Evolutionary conservation across 2,888 invertebrate species (phyloP).

Genomic region (Cantharis rustica): DNA sequence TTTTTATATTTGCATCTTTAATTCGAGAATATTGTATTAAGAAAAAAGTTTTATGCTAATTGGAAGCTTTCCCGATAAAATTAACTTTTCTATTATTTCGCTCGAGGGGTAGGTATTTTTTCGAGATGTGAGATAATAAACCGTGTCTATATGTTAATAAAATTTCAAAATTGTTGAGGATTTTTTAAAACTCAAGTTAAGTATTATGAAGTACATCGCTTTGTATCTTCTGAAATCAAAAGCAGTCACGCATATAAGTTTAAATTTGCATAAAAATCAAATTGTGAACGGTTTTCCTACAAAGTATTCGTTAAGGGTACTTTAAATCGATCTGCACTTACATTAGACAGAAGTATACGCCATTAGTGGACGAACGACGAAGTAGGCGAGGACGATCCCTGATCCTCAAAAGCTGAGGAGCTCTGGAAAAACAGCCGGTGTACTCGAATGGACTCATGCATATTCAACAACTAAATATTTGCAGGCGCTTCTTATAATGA

Average conservation of each 20-base stretch:
- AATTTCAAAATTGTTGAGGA: background rate
- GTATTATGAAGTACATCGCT: slow-evolving; percentile 1
- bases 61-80: slow-evolving; percentile 11
- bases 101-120: background rate
- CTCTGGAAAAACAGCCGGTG: slow-evolving; percentile 54
- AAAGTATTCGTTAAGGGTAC: slow-evolving; percentile 48
- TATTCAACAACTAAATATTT: slow-evolving; percentile 56
- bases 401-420: slow-evolving; percentile 38
- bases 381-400: slow-evolving; percentile 32
- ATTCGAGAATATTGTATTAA: slow-evolving; percentile 29
- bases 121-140: background rate
- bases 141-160: background rate
- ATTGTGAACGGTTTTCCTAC: slow-evolving; percentile 47
- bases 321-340: slow-evolving; percentile 44
- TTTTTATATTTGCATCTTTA: slow-evolving; percentile 46
- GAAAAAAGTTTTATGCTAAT: slow-evolving; percentile 14
- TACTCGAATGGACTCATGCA: slow-evolving; percentile 51
- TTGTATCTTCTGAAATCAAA: slow-evolving; percentile 4
- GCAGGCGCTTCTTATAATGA: slow-evolving; percentile 55
- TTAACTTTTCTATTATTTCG: background rate
- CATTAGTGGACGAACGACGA: slow-evolving; percentile 41
- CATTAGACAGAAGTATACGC: slow-evolving; percentile 41
- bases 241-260: slow-evolving; percentile 10
- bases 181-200: background rate
- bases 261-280: slow-evolving; percentile 47